Base-by-base conservation (phyloP, 1,140 invertebrate genomes). In the Euura lappo region DNA sequence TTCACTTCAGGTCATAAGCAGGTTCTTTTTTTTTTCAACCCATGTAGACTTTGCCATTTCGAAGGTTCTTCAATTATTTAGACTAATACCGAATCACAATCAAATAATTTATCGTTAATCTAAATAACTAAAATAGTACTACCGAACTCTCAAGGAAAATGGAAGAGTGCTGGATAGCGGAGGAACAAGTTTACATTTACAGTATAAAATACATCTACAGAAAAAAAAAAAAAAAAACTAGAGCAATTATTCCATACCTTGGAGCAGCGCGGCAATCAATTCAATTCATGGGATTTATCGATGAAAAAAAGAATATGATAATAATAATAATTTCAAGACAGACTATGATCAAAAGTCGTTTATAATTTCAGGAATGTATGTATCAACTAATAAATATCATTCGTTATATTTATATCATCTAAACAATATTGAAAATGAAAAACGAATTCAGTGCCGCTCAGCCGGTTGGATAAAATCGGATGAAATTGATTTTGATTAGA, bases 91-190 rank as follows among this genome's bases (percentile, higher is more conserved):
- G 51, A 60, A 60, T 60, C 10, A n/a, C 51, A 6, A 11, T 3
- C 51, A 60, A 28, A 64, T 76, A 77, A 76, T 76, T 77, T 72
- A 72, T 71, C 70, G 73, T 70, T 71, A 64, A 60, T 81, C 82
- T 78, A 79, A 84, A 79, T 82, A 83, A 82, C 81, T 78, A 83
- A 28, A 84, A 82, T 79, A 73, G 79, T 76, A 72, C 70, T 80
- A 75, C 74, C 75, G 75, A 78, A 80, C 79, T 80, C 77, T 84
- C 80, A 46, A 77, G 77, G 70, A 28, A 65, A 73, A 68, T 75
- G 70, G 68, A 68, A 83, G 80, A 81, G 78, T 67, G 77, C 80
- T 80, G 74, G 78, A 81, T 71, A 72, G 77, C 72, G 69, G 3
- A 64, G 2, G 65, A 73, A 64, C 64, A 13, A 67, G 44, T 51